A percentile compares a stretch with the other conserved stretches of the same genome.
Conservation (phyloP, 1,140 invertebrate species). For the Aphaenogaster ashmeadi region DNA sequence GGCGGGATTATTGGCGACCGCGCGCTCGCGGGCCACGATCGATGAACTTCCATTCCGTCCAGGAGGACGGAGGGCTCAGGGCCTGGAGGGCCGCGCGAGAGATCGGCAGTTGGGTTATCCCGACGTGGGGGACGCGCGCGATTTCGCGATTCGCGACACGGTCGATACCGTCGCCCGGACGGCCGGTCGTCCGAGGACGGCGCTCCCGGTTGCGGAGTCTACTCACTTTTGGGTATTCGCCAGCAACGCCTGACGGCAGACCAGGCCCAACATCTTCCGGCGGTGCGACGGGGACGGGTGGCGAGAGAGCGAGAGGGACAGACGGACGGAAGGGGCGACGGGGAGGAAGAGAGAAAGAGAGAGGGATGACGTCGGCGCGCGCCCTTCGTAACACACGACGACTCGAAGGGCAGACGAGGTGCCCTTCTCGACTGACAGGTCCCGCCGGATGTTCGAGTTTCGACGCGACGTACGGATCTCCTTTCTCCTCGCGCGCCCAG, state of each 20-base stretch:
- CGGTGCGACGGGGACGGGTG: constrained; percentile 1
- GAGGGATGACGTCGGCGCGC: constrained; percentile 26
- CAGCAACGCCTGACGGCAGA: constrained; percentile 77
- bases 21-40: neutral
- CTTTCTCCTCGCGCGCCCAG: neutral
- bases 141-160: neutral
- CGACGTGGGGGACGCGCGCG: neutral
- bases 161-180: constrained; percentile 15
- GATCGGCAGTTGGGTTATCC: constrained; percentile 1
- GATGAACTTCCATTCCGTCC: neutral
- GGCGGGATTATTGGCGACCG: neutral
- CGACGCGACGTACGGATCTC: neutral
- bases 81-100: neutral
- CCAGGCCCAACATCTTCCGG: constrained; percentile 76
- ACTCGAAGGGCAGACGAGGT: neutral
- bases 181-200: neutral
- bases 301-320: neutral
- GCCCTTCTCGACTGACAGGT: constrained; percentile 13
- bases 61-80: neutral
- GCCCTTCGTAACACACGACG: constrained; percentile 22
- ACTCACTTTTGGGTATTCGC: constrained; percentile 81
- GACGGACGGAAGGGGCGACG: neutral
- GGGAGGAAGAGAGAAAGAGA: neutral
- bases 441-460: neutral
- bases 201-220: neutral